Evolutionary conservation across 1,140 invertebrate species (phyloP).

Genomic region (Calephelis nemesis): DNA sequence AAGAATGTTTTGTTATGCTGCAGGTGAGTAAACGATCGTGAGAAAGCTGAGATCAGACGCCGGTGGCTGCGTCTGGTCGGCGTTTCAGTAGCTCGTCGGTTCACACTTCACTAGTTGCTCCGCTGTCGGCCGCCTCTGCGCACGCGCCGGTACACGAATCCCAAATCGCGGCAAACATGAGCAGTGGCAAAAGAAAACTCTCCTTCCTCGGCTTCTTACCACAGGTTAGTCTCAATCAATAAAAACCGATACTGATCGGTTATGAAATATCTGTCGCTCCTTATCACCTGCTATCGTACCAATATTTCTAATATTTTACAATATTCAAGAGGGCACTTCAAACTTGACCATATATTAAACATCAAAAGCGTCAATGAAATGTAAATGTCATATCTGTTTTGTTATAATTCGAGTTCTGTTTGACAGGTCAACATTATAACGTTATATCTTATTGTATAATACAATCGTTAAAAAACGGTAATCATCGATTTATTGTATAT

Average conservation of each 20-base stretch:
- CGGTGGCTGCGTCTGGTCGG: slow-evolving; percentile 29
- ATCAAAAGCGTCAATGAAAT: neutral
- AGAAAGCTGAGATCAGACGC: slow-evolving; percentile 18
- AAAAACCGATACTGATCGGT: neutral
- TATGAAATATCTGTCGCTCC: neutral
- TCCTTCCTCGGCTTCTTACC: slow-evolving; percentile 66
- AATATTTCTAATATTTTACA: neutral
- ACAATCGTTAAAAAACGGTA: too few relatives aligned
- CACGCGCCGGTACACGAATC: slow-evolving; percentile 26
- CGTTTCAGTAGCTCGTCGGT: slow-evolving; percentile 19
- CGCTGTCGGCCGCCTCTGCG: slow-evolving; percentile 32
- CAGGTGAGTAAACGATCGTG: slow-evolving; percentile 33
- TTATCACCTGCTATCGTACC: neutral
- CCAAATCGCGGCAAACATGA: slow-evolving; percentile 39
- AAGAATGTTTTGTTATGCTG: slow-evolving; percentile 12
- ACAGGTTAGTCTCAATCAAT: slow-evolving; percentile 48
- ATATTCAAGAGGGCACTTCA: neutral
- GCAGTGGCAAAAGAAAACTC: slow-evolving; percentile 58
- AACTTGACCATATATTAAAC: neutral
- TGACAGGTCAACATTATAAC: too few relatives aligned
- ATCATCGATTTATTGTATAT: too few relatives aligned
- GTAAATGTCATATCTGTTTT: neutral
- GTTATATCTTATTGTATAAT: too few relatives aligned
- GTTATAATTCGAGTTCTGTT: too few relatives aligned
- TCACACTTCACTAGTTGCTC: slow-evolving; percentile 36